Evolutionary conservation across 92 coral and sea anemone species (phyloP).

Genomic region (Palythoa grandiflora): DNA sequence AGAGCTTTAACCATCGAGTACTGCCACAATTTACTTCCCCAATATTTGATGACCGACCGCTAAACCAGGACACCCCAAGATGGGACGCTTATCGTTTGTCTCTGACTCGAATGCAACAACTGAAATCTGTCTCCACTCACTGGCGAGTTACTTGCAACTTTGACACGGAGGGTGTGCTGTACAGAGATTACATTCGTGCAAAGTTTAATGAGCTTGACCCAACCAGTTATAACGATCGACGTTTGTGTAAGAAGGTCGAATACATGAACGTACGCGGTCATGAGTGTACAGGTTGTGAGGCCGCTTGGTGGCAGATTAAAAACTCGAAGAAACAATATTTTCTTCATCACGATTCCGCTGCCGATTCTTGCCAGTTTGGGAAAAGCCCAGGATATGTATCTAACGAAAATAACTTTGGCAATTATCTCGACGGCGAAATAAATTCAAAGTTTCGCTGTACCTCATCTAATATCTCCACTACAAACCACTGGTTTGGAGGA

Average conservation of each 20-base stretch:
- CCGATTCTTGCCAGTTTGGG: background rate
- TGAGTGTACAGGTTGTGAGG: constrained; percentile 32
- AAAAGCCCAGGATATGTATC: background rate
- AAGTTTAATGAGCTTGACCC: constrained; percentile 44
- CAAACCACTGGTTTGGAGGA: constrained; percentile 16
- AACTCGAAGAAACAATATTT: background rate
- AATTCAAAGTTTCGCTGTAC: constrained; percentile 7
- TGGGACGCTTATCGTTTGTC: constrained; percentile 63
- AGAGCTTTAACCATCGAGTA: constrained; percentile 44
- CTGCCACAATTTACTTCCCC: background rate
- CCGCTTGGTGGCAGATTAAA: constrained; percentile 43
- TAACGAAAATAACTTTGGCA: constrained; percentile 1
- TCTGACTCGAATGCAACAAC: constrained; percentile 40
- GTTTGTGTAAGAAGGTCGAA: constrained; percentile 48
- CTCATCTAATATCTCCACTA: background rate
- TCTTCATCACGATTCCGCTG: background rate
- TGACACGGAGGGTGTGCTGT: constrained; percentile 54
- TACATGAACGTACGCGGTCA: constrained; percentile 65
- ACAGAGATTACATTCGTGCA: constrained; percentile 64
- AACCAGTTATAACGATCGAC: background rate
- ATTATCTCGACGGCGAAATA: background rate
- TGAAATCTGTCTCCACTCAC: constrained; percentile 55
- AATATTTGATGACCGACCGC: constrained; percentile 28
- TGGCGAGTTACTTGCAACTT: constrained; percentile 73
- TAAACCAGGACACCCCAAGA: constrained; percentile 46